Percentiles rank a stretch among this genome's conserved stretches.
Evolutionary conservation across 2,113 vertebrate species (phyloP).

Genomic region (Zeus faber): DNA sequence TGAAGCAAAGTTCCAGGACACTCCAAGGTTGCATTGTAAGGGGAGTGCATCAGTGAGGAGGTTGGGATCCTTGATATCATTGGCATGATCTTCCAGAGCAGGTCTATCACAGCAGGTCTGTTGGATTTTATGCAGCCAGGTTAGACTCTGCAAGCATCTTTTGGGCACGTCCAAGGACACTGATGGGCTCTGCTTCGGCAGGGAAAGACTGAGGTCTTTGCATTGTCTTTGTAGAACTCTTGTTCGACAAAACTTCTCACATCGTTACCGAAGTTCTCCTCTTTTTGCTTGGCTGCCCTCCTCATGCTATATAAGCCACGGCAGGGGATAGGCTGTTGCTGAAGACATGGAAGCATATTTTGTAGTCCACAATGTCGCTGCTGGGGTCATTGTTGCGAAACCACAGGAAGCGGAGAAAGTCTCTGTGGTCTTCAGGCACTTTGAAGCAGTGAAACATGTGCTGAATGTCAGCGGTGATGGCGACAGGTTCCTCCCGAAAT

Average conservation of each 20-base stretch:
- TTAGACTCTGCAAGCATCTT: not conserved
- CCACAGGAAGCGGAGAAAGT: constrained; percentile 6
- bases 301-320: no score
- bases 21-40: no score
- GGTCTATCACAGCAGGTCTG: no score
- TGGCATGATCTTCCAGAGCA: no score
- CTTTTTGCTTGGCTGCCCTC: not conserved
- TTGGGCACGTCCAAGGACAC: not conserved
- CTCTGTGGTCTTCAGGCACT: not conserved
- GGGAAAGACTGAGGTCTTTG: not conserved
- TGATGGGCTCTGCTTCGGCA: not conserved
- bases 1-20: no score
- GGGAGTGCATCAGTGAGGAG: no score
- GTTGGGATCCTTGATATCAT: no score
- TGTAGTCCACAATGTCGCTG: not conserved
- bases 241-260: not conserved
- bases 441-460: constrained; percentile 9
- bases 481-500: not conserved
- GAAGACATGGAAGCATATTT: not conserved
- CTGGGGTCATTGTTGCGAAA: not conserved
- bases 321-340: no score
- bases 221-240: not conserved
- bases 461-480: not conserved
- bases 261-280: not conserved
- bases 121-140: not conserved